Evolutionary conservation across 2,113 vertebrate species (phyloP).

Genomic region (Budorcas taxicolor): DNA sequence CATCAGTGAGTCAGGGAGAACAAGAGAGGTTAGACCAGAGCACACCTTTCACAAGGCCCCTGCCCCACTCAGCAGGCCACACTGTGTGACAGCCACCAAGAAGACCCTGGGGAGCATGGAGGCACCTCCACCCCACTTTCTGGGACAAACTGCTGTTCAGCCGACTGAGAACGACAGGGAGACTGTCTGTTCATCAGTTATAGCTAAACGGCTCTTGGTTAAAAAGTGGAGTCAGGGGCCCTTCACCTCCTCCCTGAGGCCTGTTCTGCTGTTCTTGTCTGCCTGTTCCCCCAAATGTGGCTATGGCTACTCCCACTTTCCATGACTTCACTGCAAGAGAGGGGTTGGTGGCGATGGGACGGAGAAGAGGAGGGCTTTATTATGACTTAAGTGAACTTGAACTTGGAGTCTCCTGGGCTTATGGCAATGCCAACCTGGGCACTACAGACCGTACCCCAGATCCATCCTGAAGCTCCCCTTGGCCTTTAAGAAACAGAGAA

Average conservation of each 20-base stretch:
- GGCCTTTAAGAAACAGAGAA: not conserved
- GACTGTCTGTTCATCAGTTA: not conserved
- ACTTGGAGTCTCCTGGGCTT: not conserved
- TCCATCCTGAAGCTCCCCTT: not conserved
- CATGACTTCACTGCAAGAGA: not conserved
- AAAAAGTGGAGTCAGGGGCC: not conserved
- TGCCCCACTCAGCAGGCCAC: not conserved
- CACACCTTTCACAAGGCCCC: not conserved
- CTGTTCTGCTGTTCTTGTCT: not conserved
- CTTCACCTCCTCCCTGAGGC: not conserved
- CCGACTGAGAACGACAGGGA: not conserved
- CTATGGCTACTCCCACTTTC: not conserved
- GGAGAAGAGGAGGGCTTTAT: not conserved
- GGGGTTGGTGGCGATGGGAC: not conserved
- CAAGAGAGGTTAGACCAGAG: slow-evolving; percentile 14
- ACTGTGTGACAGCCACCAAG: not conserved
- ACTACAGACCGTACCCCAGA: not conserved
- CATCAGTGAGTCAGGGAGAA: not conserved
- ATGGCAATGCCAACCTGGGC: not conserved
- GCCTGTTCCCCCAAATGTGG: not conserved
- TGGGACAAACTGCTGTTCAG: not conserved
- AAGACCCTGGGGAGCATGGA: not conserved
- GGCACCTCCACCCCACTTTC: not conserved
- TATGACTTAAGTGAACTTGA: not conserved
- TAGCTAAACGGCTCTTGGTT: not conserved